These are phyloP conservation scores for Sialia sialis DNA, from an alignment of 2,113 vertebrate species.

Conservation along the genomic window DNA sequence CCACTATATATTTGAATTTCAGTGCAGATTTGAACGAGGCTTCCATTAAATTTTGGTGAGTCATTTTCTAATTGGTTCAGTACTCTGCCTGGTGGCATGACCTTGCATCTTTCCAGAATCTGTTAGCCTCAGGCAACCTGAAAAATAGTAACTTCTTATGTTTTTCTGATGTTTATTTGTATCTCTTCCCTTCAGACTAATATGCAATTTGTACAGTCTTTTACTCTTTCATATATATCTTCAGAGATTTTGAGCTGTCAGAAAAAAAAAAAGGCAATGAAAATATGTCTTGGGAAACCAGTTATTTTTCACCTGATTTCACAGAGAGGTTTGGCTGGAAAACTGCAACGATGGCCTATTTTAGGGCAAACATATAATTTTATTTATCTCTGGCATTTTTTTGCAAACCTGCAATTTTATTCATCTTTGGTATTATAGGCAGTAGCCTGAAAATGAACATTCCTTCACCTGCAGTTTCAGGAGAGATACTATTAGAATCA, in stretches of 20 bases:
- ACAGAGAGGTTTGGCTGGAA: neutral
- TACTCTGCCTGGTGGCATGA: neutral
- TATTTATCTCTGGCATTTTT: neutral
- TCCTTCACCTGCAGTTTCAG: neutral
- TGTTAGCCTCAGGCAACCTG: neutral
- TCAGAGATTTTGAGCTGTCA: neutral
- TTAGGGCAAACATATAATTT: neutral
- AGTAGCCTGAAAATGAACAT: neutral
- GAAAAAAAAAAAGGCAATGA: neutral
- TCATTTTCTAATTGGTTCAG: neutral
- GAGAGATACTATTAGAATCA: neutral
- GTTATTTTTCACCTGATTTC: neutral
- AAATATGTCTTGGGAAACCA: neutral
- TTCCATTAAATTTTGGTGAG: neutral
- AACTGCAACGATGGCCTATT: neutral
- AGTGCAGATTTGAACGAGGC: neutral
- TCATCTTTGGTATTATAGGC: neutral
- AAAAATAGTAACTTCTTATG: neutral
- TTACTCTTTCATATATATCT: neutral
- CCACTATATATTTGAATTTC: neutral
- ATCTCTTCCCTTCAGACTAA: neutral
- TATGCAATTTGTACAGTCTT: neutral
- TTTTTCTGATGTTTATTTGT: neutral
- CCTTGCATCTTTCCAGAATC: neutral
- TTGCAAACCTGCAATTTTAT: neutral